Evolutionary conservation across 2,797 vertebrate species (phyloP).

Genomic region (Acipenser oxyrinchus): DNA sequence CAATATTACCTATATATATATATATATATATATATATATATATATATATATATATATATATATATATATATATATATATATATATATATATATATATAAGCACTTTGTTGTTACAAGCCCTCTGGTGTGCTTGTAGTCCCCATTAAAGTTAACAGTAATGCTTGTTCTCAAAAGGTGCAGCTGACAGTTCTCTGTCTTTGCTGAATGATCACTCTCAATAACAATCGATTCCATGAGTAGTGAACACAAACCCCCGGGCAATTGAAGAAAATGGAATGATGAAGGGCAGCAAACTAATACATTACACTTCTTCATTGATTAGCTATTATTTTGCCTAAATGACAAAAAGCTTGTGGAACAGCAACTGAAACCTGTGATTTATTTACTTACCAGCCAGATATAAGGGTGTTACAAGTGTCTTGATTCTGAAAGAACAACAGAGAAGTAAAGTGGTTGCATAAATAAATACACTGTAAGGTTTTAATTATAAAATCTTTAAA

Average conservation of each 20-base stretch:
- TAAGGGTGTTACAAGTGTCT: conserved; percentile 3
- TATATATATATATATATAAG: background rate
- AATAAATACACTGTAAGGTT: background rate
- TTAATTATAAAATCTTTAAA: too few species aligned
- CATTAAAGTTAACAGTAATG: conserved; percentile 3
- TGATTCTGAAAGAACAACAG: conserved; percentile 7
- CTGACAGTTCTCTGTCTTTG: conserved; percentile 64
- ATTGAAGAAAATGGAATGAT: conserved; percentile 71
- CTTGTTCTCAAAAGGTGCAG: conserved; percentile 47
- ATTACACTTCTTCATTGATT: conserved; percentile 75
- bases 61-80: background rate
- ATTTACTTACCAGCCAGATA: conserved; percentile 50
- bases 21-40: too few species aligned
- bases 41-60: too few species aligned
- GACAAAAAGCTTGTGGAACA: conserved; percentile 72
- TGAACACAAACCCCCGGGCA: conserved; percentile 68
- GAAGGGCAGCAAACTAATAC: conserved; percentile 72
- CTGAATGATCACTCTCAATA: conserved; percentile 78
- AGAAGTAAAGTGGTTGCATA: background rate
- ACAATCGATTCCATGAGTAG: conserved; percentile 76
- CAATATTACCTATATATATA: background rate
- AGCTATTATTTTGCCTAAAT: conserved; percentile 73
- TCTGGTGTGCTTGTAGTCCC: background rate
- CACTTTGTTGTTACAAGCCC: too few species aligned
- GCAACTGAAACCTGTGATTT: conserved; percentile 72